Base-by-base conservation (phyloP, 2,797 vertebrate species). In the Mergus octosetaceus region DNA sequence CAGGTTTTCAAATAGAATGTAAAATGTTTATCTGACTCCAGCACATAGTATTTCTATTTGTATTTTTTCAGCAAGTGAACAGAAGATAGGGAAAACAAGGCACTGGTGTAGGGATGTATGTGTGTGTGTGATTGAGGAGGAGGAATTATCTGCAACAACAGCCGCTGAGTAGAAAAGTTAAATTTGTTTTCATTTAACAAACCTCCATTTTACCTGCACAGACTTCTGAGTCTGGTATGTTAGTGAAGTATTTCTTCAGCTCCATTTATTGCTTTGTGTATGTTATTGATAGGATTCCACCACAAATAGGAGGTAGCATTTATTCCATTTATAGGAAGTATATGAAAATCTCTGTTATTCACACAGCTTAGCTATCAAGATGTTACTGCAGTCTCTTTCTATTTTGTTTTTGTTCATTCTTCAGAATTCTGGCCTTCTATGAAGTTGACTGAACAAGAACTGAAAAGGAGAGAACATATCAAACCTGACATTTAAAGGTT, bases 401-500 rank as follows among this genome's bases (percentile, higher is more conserved):
- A 13, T 51, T 87, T 85, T 61, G 47, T 7, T 91, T 89, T 78
- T 56, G 54, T 54, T 79, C 39, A 3, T 62, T 88, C 62, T 89
- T 94, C 38, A 36, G 57, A 79, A 87, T 90, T 93, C 89, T 62
- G 20, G 47, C 66, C 22, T 85, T 68, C 80, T 87, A 0, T 82
- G 85, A 73, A 88, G 85, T 11, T 96, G 90, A 69, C 1, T 13
- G 73, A 91, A 82, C 51, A 61, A 76, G 71, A 91, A 76, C 57
- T 86, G 73, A 62, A 91, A 91, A 91, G 64, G 60, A 91, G 53
- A 82, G 28, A 85, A 51, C 4, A 2, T 74, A 71, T 96, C 78
- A 93, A 87, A 89, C 62, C 77, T 95, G 87, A 88, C 64, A 95
- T 95, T 87, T 96, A 88, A 95, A 95, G 41, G 65, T 75, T 87